phyloP scores from a whole-genome alignment of 2,113 vertebrate genomes.

The Redunca redunca region DNA sequence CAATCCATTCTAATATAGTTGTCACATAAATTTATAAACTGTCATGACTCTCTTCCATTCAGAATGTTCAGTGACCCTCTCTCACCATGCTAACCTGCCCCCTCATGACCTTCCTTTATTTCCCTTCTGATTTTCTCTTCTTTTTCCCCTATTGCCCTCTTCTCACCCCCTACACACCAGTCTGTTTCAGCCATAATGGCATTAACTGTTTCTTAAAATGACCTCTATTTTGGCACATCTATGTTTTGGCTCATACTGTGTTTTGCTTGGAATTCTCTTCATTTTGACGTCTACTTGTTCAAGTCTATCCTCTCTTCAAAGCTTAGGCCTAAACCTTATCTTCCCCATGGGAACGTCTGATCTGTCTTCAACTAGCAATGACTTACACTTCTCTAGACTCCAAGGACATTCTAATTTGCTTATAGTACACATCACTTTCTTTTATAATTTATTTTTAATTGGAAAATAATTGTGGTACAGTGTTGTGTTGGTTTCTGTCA shows the following conservation, averaged over 20 bases:
- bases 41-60: not conserved
- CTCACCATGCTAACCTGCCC: not conserved
- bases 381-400: not conserved
- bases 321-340: not conserved
- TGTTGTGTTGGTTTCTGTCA: not conserved
- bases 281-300: not conserved
- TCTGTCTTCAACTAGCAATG: not conserved
- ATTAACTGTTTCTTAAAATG: not conserved
- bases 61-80: not conserved
- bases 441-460: not conserved
- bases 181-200: not conserved
- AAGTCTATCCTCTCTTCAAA: not conserved
- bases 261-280: not conserved
- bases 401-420: not conserved
- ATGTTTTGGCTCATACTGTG: not conserved
- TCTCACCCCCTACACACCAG: rapidly evolving
- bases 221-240: not conserved
- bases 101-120: not conserved
- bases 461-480: not conserved
- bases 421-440: not conserved
- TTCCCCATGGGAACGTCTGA: not conserved
- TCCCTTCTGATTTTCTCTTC: not conserved
- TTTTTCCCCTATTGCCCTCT: not conserved
- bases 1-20: not conserved
- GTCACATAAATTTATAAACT: not conserved